Base-by-base conservation (phyloP, 2,113 vertebrate genomes). In the Labeo catla region DNA sequence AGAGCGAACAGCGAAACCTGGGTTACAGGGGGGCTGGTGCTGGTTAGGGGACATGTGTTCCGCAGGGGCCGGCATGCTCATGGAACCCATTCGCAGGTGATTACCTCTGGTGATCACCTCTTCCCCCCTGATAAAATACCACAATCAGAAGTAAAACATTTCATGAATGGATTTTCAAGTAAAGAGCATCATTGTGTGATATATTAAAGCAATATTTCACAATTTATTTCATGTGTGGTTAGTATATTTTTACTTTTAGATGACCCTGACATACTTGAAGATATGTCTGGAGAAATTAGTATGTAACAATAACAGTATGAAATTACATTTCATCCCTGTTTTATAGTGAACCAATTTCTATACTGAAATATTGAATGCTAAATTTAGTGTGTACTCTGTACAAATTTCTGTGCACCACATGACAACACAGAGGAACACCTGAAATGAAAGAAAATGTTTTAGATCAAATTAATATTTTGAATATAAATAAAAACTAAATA, bases 1-100 rank as follows among this genome's bases (percentile, higher is more conserved):
- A 16, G 98, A 99, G 88, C 97, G 96, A 68, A 99, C 97, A 0
- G 97, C 93, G 87, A 99, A 98, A 89, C 97, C 97, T 57, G 96
- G 95, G 84, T 96, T 95, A 85, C 97, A 97, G 96, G 28, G 21
- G 68, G 91, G 90, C 54, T 94, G 94, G 36, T 93, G 91, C 86
- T 93, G 91, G 86, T 91, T 88, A 66, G 92, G 80, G 45, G 97
- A 96, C 86, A 97, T 91, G 89, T 96, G 95, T 93, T 99, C 98
- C 90, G 97, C 96, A 91, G 97, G 97, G 54, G 97, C 97, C 0
- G 96, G 97, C 97, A 98, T 97, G 2, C 96, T 98, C 94, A 98
- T 97, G 91, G 98, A 99, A 89, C 97, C 97, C 96, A 99, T 98
- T 76, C 97, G 97, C 91, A 98, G 96, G 89, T 98, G 97, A 90